These are phyloP conservation scores for Caracal caracal DNA, from an alignment of 2,113 vertebrate species.

Conservation along the genomic window DNA sequence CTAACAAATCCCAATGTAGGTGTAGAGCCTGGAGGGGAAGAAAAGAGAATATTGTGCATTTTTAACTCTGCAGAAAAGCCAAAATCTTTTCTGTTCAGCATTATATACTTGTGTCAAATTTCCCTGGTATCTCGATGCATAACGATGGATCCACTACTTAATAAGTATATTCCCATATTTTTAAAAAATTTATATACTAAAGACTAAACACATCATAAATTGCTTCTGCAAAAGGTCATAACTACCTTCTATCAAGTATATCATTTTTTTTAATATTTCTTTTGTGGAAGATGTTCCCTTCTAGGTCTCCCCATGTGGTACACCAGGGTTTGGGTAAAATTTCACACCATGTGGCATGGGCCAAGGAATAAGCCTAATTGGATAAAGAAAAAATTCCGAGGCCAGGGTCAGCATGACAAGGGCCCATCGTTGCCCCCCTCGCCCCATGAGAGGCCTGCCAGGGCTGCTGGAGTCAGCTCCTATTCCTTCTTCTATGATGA, in stretches of 20 bases:
- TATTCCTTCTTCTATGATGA: not conserved
- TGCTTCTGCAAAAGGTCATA: not conserved
- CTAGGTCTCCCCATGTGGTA: not conserved
- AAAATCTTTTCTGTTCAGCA: conserved; percentile 16
- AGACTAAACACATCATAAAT: not conserved
- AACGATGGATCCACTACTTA: not conserved
- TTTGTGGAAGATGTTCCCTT: not conserved
- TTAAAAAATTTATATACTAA: not conserved
- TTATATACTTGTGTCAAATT: conserved; percentile 33
- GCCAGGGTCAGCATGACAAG: not conserved
- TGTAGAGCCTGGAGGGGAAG: not conserved
- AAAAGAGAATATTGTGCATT: not conserved
- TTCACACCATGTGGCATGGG: not conserved
- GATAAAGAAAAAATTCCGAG: not conserved
- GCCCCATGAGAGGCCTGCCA: not conserved
- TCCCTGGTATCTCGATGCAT: not conserved
- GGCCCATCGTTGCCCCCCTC: not conserved
- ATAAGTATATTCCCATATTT: not conserved
- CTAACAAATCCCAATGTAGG: not conserved
- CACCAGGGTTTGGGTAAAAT: not conserved
- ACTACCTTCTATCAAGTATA: not conserved
- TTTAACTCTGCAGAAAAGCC: not conserved
- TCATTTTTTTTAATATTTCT: not conserved
- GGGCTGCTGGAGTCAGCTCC: not conserved
- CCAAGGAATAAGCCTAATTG: not conserved